Evolutionary conservation across 2,797 vertebrate species (phyloP).

Genomic region (Cryptoblepharus egeriae): DNA sequence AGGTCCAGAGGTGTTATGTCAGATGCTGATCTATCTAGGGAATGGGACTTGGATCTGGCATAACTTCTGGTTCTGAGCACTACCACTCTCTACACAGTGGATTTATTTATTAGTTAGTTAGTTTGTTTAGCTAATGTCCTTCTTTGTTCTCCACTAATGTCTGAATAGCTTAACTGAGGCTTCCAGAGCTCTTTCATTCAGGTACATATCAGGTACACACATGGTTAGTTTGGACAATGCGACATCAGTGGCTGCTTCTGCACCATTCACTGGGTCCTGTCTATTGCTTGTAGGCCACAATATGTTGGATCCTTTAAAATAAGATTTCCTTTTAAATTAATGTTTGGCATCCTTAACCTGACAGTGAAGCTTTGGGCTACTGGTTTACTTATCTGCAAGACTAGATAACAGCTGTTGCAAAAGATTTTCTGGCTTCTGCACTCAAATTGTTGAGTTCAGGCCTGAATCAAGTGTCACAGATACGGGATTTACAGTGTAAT

Average conservation of each 20-base stretch:
- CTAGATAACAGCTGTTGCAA: slow-evolving; percentile 1
- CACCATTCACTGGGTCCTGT: neutral
- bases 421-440: neutral
- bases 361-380: neutral
- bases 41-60: too few relatives aligned
- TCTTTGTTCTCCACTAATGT: neutral
- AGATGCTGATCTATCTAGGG: too few relatives aligned
- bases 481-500: neutral
- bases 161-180: neutral
- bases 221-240: neutral
- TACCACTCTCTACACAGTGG: too few relatives aligned
- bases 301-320: neutral
- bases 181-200: neutral
- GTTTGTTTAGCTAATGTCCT: neutral
- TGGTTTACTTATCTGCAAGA: slow-evolving; percentile 6
- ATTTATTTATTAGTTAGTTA: too few relatives aligned
- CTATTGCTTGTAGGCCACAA: neutral
- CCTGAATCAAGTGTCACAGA: neutral
- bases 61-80: too few relatives aligned
- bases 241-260: neutral
- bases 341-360: neutral
- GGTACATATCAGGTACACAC: neutral
- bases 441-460: neutral
- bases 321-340: slow-evolving; percentile 2
- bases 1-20: too few relatives aligned